Conservation (phyloP, 2,797 vertebrate genomes). For the Chelmon rostratus region DNA sequence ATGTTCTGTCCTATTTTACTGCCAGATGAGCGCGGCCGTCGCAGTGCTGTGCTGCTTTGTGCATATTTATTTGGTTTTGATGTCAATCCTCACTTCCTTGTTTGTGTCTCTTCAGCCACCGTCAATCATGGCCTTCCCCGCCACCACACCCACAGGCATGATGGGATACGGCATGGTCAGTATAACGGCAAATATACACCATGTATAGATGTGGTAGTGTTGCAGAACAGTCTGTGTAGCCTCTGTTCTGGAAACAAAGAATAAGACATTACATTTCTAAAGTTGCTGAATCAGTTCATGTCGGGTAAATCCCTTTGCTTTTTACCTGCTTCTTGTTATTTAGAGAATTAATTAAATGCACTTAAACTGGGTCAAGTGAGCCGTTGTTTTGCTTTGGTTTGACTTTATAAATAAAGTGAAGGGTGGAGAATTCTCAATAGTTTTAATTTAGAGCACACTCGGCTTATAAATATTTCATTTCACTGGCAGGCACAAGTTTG, state of each 20-base stretch:
- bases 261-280: not conserved
- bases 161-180: conserved; percentile 97
- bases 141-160: conserved; percentile 98
- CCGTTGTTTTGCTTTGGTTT: not conserved
- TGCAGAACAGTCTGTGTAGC: not conserved
- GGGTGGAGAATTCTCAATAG: not conserved
- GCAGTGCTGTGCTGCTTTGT: not conserved
- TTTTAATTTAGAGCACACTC: conserved; percentile 7
- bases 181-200: conserved; percentile 21
- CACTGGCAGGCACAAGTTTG: not conserved
- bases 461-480: conserved; percentile 3
- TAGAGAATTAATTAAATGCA: conserved; percentile 9
- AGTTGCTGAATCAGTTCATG: not conserved
- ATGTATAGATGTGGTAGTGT: not conserved
- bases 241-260: not conserved
- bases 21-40: not conserved
- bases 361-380: conserved; percentile 26
- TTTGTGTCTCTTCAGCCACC: conserved; percentile 87
- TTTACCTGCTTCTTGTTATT: not conserved
- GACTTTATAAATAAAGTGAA: conserved; percentile 25
- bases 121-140: conserved; percentile 97
- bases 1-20: not conserved
- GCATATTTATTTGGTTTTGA: not conserved
- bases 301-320: not conserved
- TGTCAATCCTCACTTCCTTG: conserved; percentile 30